Base-by-base conservation (phyloP, 1,140 invertebrate species). In the Scaptodrosophila lebanonensis region DNA sequence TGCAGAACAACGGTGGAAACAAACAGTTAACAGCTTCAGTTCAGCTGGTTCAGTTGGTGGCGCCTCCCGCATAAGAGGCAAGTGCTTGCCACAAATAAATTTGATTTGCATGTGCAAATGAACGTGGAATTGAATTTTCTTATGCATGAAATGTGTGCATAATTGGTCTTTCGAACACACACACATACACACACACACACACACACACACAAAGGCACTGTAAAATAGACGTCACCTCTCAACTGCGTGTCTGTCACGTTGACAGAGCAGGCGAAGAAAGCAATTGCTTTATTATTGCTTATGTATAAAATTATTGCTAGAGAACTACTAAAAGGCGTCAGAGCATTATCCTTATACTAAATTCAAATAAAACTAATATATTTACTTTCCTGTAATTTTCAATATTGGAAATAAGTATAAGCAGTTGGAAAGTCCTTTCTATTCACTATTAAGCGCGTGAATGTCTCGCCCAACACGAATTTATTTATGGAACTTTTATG, bases 81-180 rank as follows among this genome's bases (percentile, higher is more conserved):
- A 66, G 57, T 67, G 66, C 61, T 76, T 72, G 67, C 73, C 73
- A 60, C 67, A 79, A 76, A 72, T 72, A 76, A 76, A 83, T 83
- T 83, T 83, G 67, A 83, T 83, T 83, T 83, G 76, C 77, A 83
- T 83, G 77, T 83, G 71, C 77, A 83, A 83, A 83, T 83, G 64
- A 66, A 76, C 76, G 68, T 83, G 71, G 77, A 83, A 83, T 83
- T 83, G 77, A 83, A 83, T 83, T 83, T 76, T 83, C 77, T 83
- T 83, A 83, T 83, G 76, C 77, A 83, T 83, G 76, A 83, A 83
- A 76, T 83, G 67, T 79, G 64, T 59, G 64, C 72, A 77, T 77
- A 77, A 77, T 77, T 77, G 73, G 67, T 77, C 63, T 50, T 57
- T 70, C 40, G 35, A 43, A 12, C 44, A 44, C 27, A 49, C 50